Evolutionary conservation across 2,113 vertebrate genomes (phyloP), one percentile per base, ranked within the genome.

Genomic region (Perca flavescens): DNA sequence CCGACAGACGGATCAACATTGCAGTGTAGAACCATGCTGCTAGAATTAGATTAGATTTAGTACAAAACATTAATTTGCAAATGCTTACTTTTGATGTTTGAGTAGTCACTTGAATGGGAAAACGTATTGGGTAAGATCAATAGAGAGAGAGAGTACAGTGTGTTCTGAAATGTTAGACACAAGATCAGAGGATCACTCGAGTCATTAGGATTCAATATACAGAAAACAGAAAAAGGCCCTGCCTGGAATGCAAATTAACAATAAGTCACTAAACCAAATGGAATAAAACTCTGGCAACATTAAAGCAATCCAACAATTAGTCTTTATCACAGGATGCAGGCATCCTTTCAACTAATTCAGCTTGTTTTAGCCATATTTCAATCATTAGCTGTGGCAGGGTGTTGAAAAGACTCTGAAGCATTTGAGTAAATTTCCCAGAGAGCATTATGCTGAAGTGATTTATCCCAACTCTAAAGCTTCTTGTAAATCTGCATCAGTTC

Each of bases 371-470:
- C 28, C 58, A 77, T 90, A 77, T 83, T 83, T 89, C 61, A 85
- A 6, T 89, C 61, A 85, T 5, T 40, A 58, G 53, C 58, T 69
- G 58, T 69, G 67, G 68, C 77, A 61, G 61, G 50, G 54, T 62
- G 58, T 46, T 64, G 68, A 86, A 80, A 76, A 86, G 63, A 66
- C 76, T 77, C 17, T 25, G 28, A 25, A 17, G 40, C 82, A 63
- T 83, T 86, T 80, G 43, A 85, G 79, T 71, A 77, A 92, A 89
- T 90, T 85, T 77, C 52, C 57, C 11, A 54, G 40, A 69, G 74
- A 60, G 25, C 79, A 86, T 90, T 82, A 87, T 34, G 28, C 56
- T 49, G 31, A 67, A 31, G 80, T 87, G 82, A 94, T 91, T 89
- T 85, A 92, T 88, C 82, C 36, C 31, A 22, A 64, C 58, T 57